phyloP scores from a whole-genome alignment of 2,888 invertebrate species.

The Torymus auratus region DNA sequence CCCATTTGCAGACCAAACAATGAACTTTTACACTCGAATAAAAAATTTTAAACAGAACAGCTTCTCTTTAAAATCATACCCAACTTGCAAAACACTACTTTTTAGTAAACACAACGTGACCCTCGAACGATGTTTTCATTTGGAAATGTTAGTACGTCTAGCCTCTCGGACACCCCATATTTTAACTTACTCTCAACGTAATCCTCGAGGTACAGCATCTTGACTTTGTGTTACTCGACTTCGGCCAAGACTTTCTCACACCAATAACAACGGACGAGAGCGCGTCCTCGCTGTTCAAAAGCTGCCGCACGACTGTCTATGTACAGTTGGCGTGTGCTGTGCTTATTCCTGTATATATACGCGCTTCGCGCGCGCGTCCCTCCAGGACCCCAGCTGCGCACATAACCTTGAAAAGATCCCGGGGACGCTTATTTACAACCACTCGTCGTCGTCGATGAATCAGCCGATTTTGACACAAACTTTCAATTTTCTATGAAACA shows the following conservation, averaged over 20 bases:
- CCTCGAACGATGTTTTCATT: constrained; percentile 15
- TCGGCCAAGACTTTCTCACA: not conserved
- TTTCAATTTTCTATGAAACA: no score
- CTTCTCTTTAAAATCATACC: not conserved
- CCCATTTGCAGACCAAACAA: no score
- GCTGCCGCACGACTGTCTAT: not conserved
- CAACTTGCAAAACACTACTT: not conserved
- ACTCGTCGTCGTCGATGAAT: no score
- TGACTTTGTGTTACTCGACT: constrained; percentile 20
- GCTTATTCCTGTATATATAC: no score
- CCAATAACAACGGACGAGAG: no score
- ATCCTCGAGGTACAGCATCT: constrained; percentile 98
- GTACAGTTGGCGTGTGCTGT: not conserved
- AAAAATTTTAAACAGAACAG: no score
- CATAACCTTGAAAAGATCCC: no score
- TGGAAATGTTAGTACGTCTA: constrained; percentile 31
- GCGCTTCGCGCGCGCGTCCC: not conserved
- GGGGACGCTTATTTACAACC: no score
- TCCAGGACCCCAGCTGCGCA: no score
- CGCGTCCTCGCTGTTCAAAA: constrained; percentile 21
- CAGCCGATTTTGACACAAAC: no score
- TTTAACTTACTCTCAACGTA: constrained; percentile 96
- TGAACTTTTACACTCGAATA: no score
- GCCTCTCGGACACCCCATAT: constrained; percentile 5
- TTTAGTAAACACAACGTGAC: not conserved